Base-by-base conservation (phyloP, 2,113 vertebrate genomes). In the Leiothrix lutea region DNA sequence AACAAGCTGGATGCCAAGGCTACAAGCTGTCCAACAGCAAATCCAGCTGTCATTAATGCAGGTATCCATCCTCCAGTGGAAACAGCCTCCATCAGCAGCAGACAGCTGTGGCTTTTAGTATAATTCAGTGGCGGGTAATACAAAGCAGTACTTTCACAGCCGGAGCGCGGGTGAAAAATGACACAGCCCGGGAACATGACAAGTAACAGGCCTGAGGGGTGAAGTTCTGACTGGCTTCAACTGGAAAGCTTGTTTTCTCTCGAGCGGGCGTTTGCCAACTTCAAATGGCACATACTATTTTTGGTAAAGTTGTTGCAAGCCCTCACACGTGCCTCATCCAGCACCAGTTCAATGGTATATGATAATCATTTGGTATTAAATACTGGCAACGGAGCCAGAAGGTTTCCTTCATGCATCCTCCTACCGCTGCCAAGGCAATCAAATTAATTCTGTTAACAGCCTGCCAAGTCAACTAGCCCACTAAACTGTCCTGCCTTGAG, bases 381-480 rank as follows among this genome's bases (percentile, higher is more conserved):
- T 51, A 35, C 88, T 92, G 97, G 94, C 81, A 85, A 48, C 57
- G 3, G 53, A 80, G 51, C 73, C 66, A 86, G 93, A 79, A 94
- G 88, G 57, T 79, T 92, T 96, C 93, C 95, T 96, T 95, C 95
- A 96, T 38, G 67, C 64, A 94, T 93, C 91, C 80, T 97, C 91
- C 86, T 45, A 38, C 51, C 40, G 23, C 91, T 97, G 97, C 97
- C 98, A 98, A 97, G 84, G 94, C 96, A 97, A 97, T 97, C 97
- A 97, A 94, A 97, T 97, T 90, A 96, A 95, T 94, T 97, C 96
- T 95, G 95, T 95, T 95, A 95, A 91, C 94, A 95, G 94, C 87
- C 88, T 97, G 97, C 96, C 97, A 97, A 97, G 83, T 84, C 95
- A 88, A 74, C 90, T 66, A 94, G 95, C 86, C 95, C 91, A 71